Evolutionary conservation across 2,888 invertebrate species (phyloP), one percentile per base, ranked within the genome.

Genomic region (Adelphocoris suturalis): DNA sequence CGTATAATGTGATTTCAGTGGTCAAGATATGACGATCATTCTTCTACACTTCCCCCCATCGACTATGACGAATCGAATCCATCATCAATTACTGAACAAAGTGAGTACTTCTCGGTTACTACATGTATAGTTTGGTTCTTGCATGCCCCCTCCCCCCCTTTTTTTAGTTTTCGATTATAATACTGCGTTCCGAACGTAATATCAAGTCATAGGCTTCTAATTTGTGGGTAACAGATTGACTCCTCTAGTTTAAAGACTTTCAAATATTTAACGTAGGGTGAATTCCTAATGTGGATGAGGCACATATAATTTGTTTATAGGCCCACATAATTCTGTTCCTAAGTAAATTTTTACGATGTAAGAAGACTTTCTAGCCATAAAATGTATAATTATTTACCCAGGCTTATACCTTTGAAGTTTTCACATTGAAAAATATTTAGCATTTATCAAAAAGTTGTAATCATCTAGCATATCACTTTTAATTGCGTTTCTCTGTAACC

Each of bases 71-170:
- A 91, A 27, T 61, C 48, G n/a, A 90, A 91, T 28, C 91, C 91
- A 0, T 90, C 91, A 9, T 48, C 91, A 23, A 90, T 92, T 37
- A 91, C 92, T 46, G 91, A 92, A 81, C 91, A 92, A 76, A 91
- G 92, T 92, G 90, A 91, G 91, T 57, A 16, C 9, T 75, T 75
- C 23, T 14, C 23, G 78, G 12, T 4, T 23, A 5, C 9, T 16
- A 16, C 1, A 57, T 57, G 57, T n/a, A n/a, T n/a, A n/a, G n/a
- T 57, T 57, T 4, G 57, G 19, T 57, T 57, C 19, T 9, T 19
- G 4, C 57, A 4, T 37, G 37, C 7, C 7, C 7, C 37, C 37
- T 37, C n/a, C n/a, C n/a, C n/a, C n/a, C n/a, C n/a, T n/a, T n/a
- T 37, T 7, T 37, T 4, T 37, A 4, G 37, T 37, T 37, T 37